Evolutionary conservation across 1,140 invertebrate species (phyloP).

Genomic region (Dinothrombium tinctorium): DNA sequence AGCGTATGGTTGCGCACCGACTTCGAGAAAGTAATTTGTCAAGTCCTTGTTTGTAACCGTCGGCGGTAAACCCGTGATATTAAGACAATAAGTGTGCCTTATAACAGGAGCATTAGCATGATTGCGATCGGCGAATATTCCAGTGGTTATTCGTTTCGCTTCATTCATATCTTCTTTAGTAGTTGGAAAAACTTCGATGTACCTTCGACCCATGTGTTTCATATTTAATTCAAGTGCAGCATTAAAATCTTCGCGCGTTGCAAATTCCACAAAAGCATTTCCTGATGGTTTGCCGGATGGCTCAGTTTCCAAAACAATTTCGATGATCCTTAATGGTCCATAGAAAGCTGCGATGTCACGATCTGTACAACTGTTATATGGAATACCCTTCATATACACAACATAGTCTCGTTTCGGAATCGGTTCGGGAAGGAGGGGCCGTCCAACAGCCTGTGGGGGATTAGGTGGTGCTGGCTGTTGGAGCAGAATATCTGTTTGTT

Average conservation of each 20-base stretch:
- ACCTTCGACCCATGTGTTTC: constrained; percentile 17
- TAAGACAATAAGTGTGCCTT: constrained; percentile 29
- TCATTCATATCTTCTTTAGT: constrained; percentile 13
- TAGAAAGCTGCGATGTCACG: constrained; percentile 51
- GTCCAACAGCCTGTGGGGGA: not conserved
- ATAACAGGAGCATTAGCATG: not conserved
- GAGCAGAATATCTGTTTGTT: not conserved
- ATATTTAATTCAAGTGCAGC: constrained; percentile 17
- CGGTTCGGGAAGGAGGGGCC: not conserved
- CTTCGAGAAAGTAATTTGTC: constrained; percentile 48
- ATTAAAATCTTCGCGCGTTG: constrained; percentile 32
- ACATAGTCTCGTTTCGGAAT: constrained; percentile 12
- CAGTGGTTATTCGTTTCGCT: not conserved
- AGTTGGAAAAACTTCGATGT: constrained; percentile 17
- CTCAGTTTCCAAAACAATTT: constrained; percentile 37
- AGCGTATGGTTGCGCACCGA: constrained; percentile 41
- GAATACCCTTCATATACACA: constrained; percentile 38
- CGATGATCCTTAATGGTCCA: constrained; percentile 36
- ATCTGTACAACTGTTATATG: constrained; percentile 39
- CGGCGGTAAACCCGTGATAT: constrained; percentile 45
- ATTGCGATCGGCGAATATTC: no score
- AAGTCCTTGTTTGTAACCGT: constrained; percentile 47
- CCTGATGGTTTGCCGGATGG: constrained; percentile 26
- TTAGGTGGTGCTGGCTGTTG: not conserved
- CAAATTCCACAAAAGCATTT: constrained; percentile 44